These are phyloP conservation scores for Callospermophilus lateralis DNA, from an alignment of 2,113 vertebrate species.

Conservation along the genomic window DNA sequence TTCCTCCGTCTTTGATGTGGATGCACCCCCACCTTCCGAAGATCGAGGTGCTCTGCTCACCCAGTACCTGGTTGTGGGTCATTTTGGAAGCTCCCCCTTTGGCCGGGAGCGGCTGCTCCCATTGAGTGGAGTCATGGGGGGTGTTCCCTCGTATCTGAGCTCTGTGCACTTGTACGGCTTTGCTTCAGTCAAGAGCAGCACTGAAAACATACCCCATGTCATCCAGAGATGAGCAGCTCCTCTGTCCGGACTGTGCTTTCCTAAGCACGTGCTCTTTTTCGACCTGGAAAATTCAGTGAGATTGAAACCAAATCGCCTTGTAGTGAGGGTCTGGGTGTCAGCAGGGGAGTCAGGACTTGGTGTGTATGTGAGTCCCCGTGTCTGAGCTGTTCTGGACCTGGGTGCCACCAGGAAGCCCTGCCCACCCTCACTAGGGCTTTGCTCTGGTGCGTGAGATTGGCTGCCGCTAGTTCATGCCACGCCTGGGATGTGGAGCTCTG, in stretches of 20 bases:
- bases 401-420: rapidly evolving
- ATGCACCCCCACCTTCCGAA: rapidly evolving
- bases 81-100: background rate
- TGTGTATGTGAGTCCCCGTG: rapidly evolving
- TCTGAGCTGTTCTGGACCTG: rapidly evolving
- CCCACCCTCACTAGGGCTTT: background rate
- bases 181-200: too few species aligned
- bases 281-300: background rate
- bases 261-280: rapidly evolving
- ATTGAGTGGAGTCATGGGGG: rapidly evolving
- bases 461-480: rapidly evolving
- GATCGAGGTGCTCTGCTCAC: background rate
- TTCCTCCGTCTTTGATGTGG: background rate
- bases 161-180: background rate
- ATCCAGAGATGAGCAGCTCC: too few species aligned
- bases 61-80: background rate
- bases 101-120: background rate
- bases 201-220: rapidly evolving
- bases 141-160: rapidly evolving
- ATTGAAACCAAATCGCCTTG: background rate
- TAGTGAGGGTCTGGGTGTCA: too few species aligned
- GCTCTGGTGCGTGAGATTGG: rapidly evolving
- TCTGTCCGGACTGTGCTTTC: rapidly evolving
- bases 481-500: rapidly evolving
- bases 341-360: background rate